phyloP scores from a whole-genome alignment of 2,797 vertebrate genomes.

The Podarcis siculus region DNA sequence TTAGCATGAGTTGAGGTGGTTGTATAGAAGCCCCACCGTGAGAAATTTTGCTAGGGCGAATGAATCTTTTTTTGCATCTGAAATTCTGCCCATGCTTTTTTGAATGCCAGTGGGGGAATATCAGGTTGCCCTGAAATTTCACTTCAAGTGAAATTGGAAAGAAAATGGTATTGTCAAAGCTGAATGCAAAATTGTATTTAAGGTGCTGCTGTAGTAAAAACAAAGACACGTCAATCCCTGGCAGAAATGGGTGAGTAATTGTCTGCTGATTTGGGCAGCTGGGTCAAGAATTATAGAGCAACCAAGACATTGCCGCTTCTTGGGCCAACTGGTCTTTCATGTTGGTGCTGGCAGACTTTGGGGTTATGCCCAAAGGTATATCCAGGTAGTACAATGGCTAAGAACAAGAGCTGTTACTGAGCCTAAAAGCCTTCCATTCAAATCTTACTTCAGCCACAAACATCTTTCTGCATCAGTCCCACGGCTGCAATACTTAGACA shows the following conservation, averaged over 20 bases:
- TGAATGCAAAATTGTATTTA: background rate
- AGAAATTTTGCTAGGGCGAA: background rate
- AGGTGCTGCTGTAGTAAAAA: background rate
- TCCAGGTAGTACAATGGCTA: background rate
- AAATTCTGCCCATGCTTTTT: conserved; percentile 30
- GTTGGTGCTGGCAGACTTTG: background rate
- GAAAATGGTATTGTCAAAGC: conserved; percentile 14
- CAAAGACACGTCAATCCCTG: background rate
- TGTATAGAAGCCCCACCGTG: background rate
- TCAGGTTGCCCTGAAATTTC: background rate
- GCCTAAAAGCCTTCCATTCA: background rate
- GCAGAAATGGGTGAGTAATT: background rate
- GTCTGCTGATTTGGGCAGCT: background rate
- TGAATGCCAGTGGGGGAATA: conserved; percentile 1
- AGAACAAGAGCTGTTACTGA: background rate
- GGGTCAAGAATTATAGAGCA: background rate
- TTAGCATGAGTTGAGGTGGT: background rate
- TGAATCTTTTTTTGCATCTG: background rate
- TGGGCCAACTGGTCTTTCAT: background rate
- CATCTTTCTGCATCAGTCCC: background rate
- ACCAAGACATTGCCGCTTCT: background rate
- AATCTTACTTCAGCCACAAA: background rate
- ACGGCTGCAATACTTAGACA: background rate
- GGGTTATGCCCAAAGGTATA: too few relatives aligned
- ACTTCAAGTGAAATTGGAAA: background rate